These are phyloP conservation scores for Intellagama lesueurii DNA, from an alignment of 2,797 vertebrate genomes.

Conservation along the genomic window DNA sequence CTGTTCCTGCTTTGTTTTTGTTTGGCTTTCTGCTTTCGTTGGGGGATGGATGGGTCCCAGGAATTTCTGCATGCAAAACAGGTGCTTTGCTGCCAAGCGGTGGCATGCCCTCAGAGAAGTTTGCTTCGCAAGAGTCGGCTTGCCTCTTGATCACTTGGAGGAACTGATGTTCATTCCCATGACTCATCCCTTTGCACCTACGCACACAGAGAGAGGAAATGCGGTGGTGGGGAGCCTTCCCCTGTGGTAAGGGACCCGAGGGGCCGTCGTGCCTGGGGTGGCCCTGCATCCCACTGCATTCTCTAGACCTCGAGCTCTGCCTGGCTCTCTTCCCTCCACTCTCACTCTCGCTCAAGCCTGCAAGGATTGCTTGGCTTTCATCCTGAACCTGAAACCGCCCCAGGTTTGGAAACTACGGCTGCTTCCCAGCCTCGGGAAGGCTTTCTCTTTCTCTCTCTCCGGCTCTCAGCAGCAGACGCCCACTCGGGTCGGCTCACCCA, in stretches of 20 bases:
- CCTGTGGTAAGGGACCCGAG: constrained; percentile 55
- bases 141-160: constrained; percentile 52
- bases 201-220: constrained; percentile 44
- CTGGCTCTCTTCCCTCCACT: constrained; percentile 27
- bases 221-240: constrained; percentile 51
- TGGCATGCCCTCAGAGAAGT: neutral
- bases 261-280: constrained; percentile 8
- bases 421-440: constrained; percentile 68
- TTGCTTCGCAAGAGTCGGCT: constrained; percentile 61
- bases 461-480: constrained; percentile 35
- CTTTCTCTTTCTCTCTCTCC: constrained; percentile 41
- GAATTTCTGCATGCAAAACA: neutral
- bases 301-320: constrained; percentile 25
- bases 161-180: constrained; percentile 27
- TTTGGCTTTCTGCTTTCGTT: too few species aligned
- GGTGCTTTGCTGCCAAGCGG: neutral
- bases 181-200: constrained; percentile 66
- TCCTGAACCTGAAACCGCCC: constrained; percentile 68
- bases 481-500: constrained; percentile 43
- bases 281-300: constrained; percentile 39
- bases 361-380: constrained; percentile 59
- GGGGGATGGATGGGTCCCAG: neutral
- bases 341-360: constrained; percentile 48
- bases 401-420: constrained; percentile 70
- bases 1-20: neutral